Percentiles rank a stretch among this genome's conserved stretches.
phyloP scores from a whole-genome alignment of 2,888 invertebrate genomes.

The Andrena praecox region DNA sequence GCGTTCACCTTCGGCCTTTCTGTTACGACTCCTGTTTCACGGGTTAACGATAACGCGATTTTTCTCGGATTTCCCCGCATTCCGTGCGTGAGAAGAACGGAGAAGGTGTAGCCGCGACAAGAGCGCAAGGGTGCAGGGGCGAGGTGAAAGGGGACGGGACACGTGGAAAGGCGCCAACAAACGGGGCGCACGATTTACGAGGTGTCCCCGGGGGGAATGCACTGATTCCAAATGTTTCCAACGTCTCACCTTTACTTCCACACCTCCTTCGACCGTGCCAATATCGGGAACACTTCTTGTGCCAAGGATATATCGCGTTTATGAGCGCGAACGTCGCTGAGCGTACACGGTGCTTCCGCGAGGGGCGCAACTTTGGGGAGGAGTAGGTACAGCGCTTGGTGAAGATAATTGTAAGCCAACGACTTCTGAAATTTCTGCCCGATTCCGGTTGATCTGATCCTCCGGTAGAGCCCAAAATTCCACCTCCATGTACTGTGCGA shows the following conservation, averaged over 20 bases:
- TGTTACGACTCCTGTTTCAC: slow-evolving; percentile 65
- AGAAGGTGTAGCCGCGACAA: slow-evolving; percentile 3
- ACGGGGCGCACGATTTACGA: slow-evolving; percentile 73
- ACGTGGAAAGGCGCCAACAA: slow-evolving; percentile 71
- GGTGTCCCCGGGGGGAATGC: slow-evolving; percentile 72
- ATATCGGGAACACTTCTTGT: slow-evolving; percentile 54
- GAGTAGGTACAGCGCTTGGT: too few relatives aligned
- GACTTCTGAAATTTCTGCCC: too few relatives aligned
- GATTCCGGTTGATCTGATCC: too few relatives aligned
- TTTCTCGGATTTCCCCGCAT: slow-evolving; percentile 67
- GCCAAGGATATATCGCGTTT: slow-evolving; percentile 40
- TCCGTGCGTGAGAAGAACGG: slow-evolving; percentile 37
- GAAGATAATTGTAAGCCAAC: too few relatives aligned
- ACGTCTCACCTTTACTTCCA: slow-evolving; percentile 55
- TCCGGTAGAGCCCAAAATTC: too few relatives aligned
- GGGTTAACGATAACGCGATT: slow-evolving; percentile 71
- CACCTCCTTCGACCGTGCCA: slow-evolving; percentile 32
- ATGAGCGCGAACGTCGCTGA: slow-evolving; percentile 24
- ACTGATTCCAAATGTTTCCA: slow-evolving; percentile 75
- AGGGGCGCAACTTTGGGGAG: not conserved
- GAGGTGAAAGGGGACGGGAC: slow-evolving; percentile 16
- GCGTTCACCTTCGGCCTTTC: slow-evolving; percentile 30
- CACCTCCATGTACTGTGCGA: too few relatives aligned
- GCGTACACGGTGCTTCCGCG: not conserved
- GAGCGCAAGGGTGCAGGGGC: slow-evolving; percentile 17